Base-by-base conservation (phyloP, 1,140 invertebrate species). In the Solenopsis fugax region DNA sequence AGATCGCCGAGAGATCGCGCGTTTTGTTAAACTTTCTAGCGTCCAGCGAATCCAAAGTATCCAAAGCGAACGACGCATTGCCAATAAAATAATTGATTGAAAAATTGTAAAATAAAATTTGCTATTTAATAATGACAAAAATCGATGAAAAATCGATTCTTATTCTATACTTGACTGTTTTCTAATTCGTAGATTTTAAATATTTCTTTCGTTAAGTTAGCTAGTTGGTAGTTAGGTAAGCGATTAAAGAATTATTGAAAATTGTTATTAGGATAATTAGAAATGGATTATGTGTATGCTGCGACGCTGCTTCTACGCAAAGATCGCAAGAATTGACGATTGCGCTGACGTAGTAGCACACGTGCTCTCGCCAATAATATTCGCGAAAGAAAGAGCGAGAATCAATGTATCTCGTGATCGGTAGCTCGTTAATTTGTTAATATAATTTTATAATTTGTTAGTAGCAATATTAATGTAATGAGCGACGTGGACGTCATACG, bases 221-320 rank as follows among this genome's bases (percentile, higher is more conserved):
- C 65, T 69, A 69, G 41, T 24, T 50, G 41, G 2, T 69, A 69
- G 37, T 71, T 58, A 37, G 24, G 29, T 73, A 60, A 73, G 52
- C 45, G 37, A 75, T n/a, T 45, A 73, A 9, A 69, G 18, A 69
- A 73, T 82, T 82, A 73, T 84, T 58, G 41, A 48, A 60, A 60
- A 82, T 48, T 72, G 29, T 64, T 56, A 56, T 24, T 58, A 58
- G 9, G 4, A 45, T 73, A 18, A 54, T 82, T 82, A 60, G 52
- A n/a, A 16, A 48, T 73, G 6, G 56, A 82, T 73, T 48, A 50
- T 60, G 41, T n/a, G 41, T n/a, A 21, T 50, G 54, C 18, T 82
- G 45, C 52, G 24, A 81, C 34, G 12, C 41, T 58, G 29, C 37
- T 48, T 65, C 18, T 29, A 37, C 5, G 13, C 60, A 56, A 41